Conservation (phyloP, 1,140 invertebrate genomes). For the Drosophila nigromelanica region DNA sequence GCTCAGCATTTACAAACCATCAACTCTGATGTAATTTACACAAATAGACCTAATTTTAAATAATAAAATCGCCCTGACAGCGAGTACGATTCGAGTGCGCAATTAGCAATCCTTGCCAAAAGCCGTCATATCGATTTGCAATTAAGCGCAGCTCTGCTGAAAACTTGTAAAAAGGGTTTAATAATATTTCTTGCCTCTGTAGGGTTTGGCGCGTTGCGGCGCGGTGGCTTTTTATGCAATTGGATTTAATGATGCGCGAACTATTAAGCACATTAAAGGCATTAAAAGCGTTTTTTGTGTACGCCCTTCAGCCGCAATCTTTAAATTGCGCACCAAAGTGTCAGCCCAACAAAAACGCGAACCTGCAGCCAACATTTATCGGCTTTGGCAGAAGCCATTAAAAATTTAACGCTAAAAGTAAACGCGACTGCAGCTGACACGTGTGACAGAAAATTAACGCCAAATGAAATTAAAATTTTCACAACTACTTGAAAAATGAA, state of each 20-base stretch:
- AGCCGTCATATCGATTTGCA: slow-evolving; percentile 68
- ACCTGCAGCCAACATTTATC: slow-evolving; percentile 66
- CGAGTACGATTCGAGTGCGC: slow-evolving; percentile 33
- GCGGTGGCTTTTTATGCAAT: slow-evolving; percentile 49
- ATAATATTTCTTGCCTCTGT: slow-evolving; percentile 25
- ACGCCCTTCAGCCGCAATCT: slow-evolving; percentile 23
- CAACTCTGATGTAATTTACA: slow-evolving; percentile 41
- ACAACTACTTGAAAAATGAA: slow-evolving; percentile 56
- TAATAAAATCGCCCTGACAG: neutral
- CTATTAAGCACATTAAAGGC: slow-evolving; percentile 76
- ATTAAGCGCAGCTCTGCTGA: slow-evolving; percentile 54
- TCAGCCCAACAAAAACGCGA: slow-evolving; percentile 5
- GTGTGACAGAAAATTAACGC: slow-evolving; percentile 51
- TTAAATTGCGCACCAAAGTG: slow-evolving; percentile 36
- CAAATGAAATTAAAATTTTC: slow-evolving; percentile 69
- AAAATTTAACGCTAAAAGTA: slow-evolving; percentile 58
- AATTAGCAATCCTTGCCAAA: slow-evolving; percentile 58
- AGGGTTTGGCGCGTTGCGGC: neutral
- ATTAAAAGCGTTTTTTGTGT: slow-evolving; percentile 56
- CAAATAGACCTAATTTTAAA: slow-evolving; percentile 39
- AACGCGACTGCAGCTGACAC: slow-evolving; percentile 33
- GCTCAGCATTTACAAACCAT: slow-evolving; percentile 18
- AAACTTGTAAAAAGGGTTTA: slow-evolving; percentile 28
- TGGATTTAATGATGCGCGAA: slow-evolving; percentile 77
- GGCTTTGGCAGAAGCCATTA: slow-evolving; percentile 77